phyloP scores from a whole-genome alignment of 35 echinoderm and acorn worm genomes.

The Diadema setosum region DNA sequence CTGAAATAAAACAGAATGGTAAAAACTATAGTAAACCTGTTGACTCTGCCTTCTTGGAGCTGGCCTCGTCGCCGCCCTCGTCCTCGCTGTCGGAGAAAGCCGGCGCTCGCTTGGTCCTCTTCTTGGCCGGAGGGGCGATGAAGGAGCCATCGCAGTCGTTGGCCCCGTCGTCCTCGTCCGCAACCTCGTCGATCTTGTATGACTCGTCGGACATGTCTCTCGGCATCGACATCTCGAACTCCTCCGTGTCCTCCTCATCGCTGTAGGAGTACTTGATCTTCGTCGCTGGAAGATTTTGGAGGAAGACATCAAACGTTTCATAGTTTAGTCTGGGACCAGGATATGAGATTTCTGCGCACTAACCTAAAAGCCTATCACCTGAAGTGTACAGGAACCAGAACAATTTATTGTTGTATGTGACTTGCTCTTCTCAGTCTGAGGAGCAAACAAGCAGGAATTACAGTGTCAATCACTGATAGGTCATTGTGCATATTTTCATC shows the following conservation, averaged over 20 bases:
- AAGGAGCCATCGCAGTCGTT: constrained; percentile 12
- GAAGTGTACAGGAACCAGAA: no score
- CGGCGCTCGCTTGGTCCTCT: neutral
- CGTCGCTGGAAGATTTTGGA: neutral
- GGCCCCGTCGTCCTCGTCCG: neutral
- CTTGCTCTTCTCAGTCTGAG: no score
- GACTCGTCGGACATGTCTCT: neutral
- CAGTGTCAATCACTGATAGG: no score
- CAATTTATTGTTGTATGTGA: no score
- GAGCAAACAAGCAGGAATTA: no score
- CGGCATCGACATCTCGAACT: constrained; percentile 36
- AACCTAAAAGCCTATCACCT: no score
- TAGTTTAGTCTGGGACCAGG: no score
- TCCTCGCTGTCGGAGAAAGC: neutral
- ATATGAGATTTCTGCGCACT: no score
- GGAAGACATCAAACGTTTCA: no score
- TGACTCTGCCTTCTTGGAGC: neutral
- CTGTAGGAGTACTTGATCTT: constrained; percentile 29
- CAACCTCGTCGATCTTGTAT: constrained; percentile 15
- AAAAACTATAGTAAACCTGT: no score
- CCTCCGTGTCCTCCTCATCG: constrained; percentile 24
- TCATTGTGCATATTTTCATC: no score
- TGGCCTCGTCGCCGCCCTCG: neutral
- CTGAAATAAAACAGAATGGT: no score
- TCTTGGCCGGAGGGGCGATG: constrained; percentile 9